Conservation (phyloP, 2,113 vertebrate species). For the Plestiodon gilberti region DNA sequence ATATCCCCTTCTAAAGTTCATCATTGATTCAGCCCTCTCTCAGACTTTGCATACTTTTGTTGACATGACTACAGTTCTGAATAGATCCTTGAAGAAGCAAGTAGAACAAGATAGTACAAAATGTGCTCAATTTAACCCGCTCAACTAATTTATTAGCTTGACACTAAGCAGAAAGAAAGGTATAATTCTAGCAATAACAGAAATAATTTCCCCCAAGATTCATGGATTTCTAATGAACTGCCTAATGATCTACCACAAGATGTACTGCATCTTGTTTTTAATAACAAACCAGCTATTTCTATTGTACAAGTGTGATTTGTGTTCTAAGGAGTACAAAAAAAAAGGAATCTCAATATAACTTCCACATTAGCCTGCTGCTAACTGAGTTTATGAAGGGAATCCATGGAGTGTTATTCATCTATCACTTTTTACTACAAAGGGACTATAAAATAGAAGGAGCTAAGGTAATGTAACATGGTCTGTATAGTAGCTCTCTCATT, state of each 20-base stretch:
- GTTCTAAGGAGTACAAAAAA: conserved; percentile 10
- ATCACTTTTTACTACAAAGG: not conserved
- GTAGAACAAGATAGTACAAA: not conserved
- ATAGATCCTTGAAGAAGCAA: not conserved
- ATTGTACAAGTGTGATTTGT: not conserved
- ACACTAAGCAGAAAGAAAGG: not conserved
- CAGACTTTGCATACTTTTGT: not conserved
- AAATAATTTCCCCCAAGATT: not conserved
- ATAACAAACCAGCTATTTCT: conserved; percentile 8
- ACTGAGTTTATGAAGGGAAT: not conserved
- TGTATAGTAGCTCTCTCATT: not conserved
- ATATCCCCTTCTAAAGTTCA: not conserved
- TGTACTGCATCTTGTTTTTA: not conserved
- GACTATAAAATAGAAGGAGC: not conserved
- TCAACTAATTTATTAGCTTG: not conserved
- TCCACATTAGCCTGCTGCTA: not conserved
- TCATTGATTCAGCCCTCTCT: not conserved
- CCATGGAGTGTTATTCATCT: not conserved
- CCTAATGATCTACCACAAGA: not conserved
- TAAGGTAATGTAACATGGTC: not conserved
- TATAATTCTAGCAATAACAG: conserved; percentile 6
- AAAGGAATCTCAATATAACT: not conserved
- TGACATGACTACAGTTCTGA: not conserved
- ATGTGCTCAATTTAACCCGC: not conserved
- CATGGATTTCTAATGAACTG: not conserved